Evolutionary conservation across 2,888 invertebrate species (phyloP).

Genomic region (Nyleta sp.): DNA sequence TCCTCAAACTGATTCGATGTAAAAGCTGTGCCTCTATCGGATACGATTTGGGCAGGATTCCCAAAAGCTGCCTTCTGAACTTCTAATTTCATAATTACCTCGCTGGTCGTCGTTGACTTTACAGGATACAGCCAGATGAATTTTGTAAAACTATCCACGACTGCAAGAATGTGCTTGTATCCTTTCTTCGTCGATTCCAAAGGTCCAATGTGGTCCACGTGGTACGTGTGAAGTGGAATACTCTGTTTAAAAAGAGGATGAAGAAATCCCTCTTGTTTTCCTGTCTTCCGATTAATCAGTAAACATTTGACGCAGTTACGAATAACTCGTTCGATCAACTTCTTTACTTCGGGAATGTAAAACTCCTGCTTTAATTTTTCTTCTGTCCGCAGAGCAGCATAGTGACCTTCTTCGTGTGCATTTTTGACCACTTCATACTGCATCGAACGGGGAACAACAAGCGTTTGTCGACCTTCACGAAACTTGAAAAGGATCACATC

Average conservation of each 20-base stretch:
- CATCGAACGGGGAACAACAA: constrained; percentile 36
- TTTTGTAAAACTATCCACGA: background rate
- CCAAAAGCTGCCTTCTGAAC: constrained; percentile 6
- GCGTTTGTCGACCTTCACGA: constrained; percentile 8
- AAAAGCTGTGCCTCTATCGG: constrained; percentile 33
- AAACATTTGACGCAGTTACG: constrained; percentile 44
- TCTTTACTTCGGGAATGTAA: constrained; percentile 26
- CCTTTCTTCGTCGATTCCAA: background rate
- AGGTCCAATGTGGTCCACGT: constrained; percentile 34
- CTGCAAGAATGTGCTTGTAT: background rate
- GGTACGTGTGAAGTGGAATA: constrained; percentile 25
- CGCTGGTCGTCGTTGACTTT: background rate
- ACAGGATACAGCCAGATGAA: background rate
- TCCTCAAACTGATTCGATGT: constrained; percentile 32
- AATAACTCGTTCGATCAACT: constrained; percentile 33
- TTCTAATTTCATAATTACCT: background rate
- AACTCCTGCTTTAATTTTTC: constrained; percentile 30
- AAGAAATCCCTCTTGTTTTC: constrained; percentile 48
- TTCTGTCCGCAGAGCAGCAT: constrained; percentile 16
- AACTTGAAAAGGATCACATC: constrained; percentile 20
- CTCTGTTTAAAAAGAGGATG: background rate
- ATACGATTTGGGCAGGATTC: background rate
- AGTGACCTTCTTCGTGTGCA: constrained; percentile 30
- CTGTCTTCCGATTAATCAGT: constrained; percentile 27
- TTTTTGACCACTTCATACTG: constrained; percentile 31